These are phyloP conservation scores for Dascillus cervinus DNA, from an alignment of 2,888 invertebrate species.

Conservation along the genomic window DNA sequence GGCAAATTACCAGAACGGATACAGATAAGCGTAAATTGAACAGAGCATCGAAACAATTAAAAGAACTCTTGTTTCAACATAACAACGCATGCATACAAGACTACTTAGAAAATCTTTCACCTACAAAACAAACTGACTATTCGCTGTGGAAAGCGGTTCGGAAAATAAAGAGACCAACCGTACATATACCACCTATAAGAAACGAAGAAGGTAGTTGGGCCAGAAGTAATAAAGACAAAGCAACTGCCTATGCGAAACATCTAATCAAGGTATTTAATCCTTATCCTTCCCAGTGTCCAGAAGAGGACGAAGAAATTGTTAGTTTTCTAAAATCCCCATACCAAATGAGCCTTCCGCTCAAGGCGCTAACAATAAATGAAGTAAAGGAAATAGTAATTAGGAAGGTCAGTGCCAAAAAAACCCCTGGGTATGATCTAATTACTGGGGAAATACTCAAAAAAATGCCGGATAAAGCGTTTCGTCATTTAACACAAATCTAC, in stretches of 20 bases:
- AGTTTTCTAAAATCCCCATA: conserved; percentile 6
- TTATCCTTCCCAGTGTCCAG: conserved; percentile 6
- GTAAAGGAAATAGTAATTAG: conserved; percentile 7
- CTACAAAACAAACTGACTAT: conserved; percentile 9
- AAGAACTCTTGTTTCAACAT: conserved; percentile 5
- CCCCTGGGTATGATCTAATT: too few species aligned
- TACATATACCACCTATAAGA: conserved; percentile 12
- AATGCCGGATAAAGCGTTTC: too few species aligned
- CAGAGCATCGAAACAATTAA: conserved; percentile 5
- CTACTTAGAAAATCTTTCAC: conserved; percentile 8
- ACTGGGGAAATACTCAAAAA: too few species aligned
- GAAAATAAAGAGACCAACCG: conserved; percentile 13
- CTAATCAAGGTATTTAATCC: conserved; percentile 17
- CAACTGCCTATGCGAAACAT: conserved; percentile 16
- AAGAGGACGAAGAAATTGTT: conserved; percentile 9
- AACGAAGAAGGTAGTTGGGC: conserved; percentile 16
- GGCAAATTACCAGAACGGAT: conserved; percentile 9
- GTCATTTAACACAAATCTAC: too few species aligned
- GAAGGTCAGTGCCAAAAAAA: conserved; percentile 6
- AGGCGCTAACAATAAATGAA: conserved; percentile 7
- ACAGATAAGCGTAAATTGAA: conserved; percentile 8
- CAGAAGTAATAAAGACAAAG: conserved; percentile 16
- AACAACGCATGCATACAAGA: conserved; percentile 8
- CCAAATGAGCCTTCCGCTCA: conserved; percentile 11
- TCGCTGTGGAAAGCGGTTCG: conserved; percentile 21